phyloP scores from a whole-genome alignment of 2,113 vertebrate species.

The Eonycteris spelaea region DNA sequence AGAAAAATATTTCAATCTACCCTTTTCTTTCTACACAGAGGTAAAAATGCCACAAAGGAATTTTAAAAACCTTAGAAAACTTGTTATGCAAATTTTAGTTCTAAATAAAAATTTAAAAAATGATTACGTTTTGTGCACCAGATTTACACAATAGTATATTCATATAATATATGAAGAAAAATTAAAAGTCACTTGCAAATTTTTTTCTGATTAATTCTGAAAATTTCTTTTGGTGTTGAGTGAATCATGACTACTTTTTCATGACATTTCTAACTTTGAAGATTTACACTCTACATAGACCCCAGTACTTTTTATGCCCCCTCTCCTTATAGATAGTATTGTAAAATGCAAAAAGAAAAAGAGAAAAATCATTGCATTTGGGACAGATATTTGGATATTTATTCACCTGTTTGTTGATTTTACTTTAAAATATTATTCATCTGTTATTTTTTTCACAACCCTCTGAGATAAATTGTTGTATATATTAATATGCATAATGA shows the following conservation, averaged over 20 bases:
- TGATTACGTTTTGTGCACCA: background rate
- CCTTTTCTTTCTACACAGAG: background rate
- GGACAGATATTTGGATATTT: background rate
- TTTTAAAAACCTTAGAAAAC: background rate
- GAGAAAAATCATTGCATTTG: background rate
- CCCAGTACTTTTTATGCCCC: background rate
- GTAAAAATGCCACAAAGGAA: background rate
- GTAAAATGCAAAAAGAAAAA: background rate
- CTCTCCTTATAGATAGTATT: background rate
- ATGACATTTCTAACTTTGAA: background rate
- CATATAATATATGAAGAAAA: background rate
- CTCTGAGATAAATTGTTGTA: background rate
- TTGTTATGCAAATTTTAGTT: background rate
- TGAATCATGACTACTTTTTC: background rate
- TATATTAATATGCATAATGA: background rate
- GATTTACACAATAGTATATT: background rate
- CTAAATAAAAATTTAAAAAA: background rate
- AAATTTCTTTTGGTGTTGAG: background rate
- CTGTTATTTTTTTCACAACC: background rate
- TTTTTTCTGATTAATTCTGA: background rate
- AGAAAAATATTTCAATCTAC: constrained; percentile 11
- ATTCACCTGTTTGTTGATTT: background rate
- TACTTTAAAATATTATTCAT: background rate
- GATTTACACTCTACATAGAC: fast-evolving
- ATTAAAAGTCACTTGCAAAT: background rate